Percentiles rank a stretch among this genome's conserved stretches.
Conservation (phyloP, 2,888 invertebrate genomes). For the Scaptomyza flava region DNA sequence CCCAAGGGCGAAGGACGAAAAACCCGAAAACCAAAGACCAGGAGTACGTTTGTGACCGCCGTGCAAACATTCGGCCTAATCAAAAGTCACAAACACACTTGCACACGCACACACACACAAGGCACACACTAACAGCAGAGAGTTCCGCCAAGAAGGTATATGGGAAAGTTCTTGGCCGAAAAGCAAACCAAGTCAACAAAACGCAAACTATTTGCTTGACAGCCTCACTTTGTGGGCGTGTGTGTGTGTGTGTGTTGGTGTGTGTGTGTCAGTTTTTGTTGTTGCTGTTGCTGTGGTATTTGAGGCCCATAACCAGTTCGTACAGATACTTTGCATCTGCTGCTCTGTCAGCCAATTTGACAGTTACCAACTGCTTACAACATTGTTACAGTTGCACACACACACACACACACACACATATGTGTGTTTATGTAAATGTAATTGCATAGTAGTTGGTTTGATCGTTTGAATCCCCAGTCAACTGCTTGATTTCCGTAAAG, state of each 20-base stretch:
- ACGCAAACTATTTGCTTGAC: constrained; percentile 73
- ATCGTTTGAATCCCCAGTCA: constrained; percentile 42
- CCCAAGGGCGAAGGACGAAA: constrained; percentile 38
- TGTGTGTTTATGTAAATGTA: constrained; percentile 11
- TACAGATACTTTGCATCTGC: constrained; percentile 19
- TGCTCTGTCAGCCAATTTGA: constrained; percentile 70
- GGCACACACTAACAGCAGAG: no score
- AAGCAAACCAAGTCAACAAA: constrained; percentile 69
- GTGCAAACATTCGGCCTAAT: constrained; percentile 74
- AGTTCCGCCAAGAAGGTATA: constrained; percentile 14
- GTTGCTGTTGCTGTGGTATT: constrained; percentile 12
- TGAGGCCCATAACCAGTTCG: constrained; percentile 28
- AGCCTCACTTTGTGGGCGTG: constrained; percentile 23
- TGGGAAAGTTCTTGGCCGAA: constrained; percentile 59
- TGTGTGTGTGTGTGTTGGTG: not conserved
- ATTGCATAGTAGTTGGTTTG: constrained; percentile 42
- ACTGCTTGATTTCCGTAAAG: constrained; percentile 24
- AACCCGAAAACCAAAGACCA: constrained; percentile 31
- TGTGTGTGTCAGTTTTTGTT: constrained; percentile 1
- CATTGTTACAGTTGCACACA: constrained; percentile 57
- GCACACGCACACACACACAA: constrained; percentile 12
- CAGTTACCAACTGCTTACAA: constrained; percentile 63
- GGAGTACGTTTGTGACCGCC: constrained; percentile 50
- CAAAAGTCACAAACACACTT: constrained; percentile 71
- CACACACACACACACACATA: constrained; percentile 1